A percentile compares a stretch with the other conserved stretches of the same genome.
Conservation (phyloP, 2,888 invertebrate genomes). For the Oxycera nigricornis region DNA sequence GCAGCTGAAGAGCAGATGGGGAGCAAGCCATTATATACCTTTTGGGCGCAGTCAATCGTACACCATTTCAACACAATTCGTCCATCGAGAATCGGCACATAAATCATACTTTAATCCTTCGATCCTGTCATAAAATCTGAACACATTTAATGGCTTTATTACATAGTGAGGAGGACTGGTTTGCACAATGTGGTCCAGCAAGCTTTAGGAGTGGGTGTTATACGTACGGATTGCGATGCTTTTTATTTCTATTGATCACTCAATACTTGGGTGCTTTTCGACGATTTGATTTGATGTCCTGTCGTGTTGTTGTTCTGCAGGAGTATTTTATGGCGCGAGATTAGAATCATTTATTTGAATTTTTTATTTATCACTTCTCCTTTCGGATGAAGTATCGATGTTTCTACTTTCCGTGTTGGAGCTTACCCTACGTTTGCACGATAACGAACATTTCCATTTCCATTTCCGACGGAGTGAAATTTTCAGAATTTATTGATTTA, state of each 20-base stretch:
- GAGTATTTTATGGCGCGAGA: too few species aligned
- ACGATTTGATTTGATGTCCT: too few species aligned
- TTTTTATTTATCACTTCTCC: too few species aligned
- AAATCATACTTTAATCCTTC: slow-evolving; percentile 37
- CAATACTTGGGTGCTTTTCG: too few species aligned
- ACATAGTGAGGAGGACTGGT: slow-evolving; percentile 11
- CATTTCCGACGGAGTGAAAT: slow-evolving; percentile 38
- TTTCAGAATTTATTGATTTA: slow-evolving; percentile 50
- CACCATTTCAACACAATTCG: slow-evolving; percentile 34
- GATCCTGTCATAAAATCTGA: slow-evolving; percentile 32
- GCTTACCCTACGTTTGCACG: not conserved
- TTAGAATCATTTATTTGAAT: too few species aligned
- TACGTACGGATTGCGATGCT: not conserved
- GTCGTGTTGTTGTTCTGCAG: too few species aligned
- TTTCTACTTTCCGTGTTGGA: not conserved
- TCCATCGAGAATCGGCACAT: slow-evolving; percentile 18
- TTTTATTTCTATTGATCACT: not conserved
- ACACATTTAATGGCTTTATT: slow-evolving; percentile 39
- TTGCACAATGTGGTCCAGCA: too few species aligned
- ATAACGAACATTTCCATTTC: slow-evolving; percentile 23
- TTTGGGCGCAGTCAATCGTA: slow-evolving; percentile 17
- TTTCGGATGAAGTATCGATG: not conserved
- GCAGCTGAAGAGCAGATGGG: not conserved
- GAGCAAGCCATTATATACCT: slow-evolving; percentile 25
- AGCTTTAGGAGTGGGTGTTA: not conserved